Evolutionary conservation across 2,888 invertebrate species (phyloP), one percentile per base, ranked within the genome.

Genomic region (Glyphotaelius pellucidus): DNA sequence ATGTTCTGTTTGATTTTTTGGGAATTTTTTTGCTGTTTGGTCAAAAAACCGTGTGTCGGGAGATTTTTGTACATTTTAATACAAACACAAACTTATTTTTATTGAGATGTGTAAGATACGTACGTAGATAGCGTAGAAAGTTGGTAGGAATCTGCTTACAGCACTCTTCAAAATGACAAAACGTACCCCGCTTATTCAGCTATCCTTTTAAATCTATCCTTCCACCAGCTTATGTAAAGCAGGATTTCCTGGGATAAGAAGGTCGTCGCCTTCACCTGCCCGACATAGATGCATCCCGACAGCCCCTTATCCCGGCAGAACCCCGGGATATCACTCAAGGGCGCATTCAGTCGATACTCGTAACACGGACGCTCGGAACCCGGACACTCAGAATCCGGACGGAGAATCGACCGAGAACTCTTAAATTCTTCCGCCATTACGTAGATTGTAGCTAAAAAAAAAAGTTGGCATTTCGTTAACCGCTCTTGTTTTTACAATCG

Each of bases 181-280:
- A 84, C 19, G 25, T 25, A 38, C 31, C 47, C 30, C 15, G 31
- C 52, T 85, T 47, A 47, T 47, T 30, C 47, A 31, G 87, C 47
- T 87, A 67, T 87, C 87, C 87, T 67, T 86, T 86, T 31, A n/a
- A 87, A 87, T 87, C 31, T 35, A 30, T 30, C 85, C 85, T 35
- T 19, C 85, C 38, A 38, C 42, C n/a, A 86, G n/a, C 25, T 67
- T 79, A 89, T 89, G 88, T 67, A 89, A 89, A 89, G 67, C 88
- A 30, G 85, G 38, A 31, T 87, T 87, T 79, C 32, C 88, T 38
- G 67, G 80, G 88, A 67, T 89, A 89, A 79, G 88, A 31, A 87
- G 87, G 88, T 31, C 31, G 87, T 25, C 38, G 47, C 42, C 85
- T 30, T 89, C 88, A 80, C 88, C 88, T 89, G 88, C 88, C 85